Conservation (phyloP, 53 echinoderm and acorn worm genomes). For the Mesocentrotus franciscanus region DNA sequence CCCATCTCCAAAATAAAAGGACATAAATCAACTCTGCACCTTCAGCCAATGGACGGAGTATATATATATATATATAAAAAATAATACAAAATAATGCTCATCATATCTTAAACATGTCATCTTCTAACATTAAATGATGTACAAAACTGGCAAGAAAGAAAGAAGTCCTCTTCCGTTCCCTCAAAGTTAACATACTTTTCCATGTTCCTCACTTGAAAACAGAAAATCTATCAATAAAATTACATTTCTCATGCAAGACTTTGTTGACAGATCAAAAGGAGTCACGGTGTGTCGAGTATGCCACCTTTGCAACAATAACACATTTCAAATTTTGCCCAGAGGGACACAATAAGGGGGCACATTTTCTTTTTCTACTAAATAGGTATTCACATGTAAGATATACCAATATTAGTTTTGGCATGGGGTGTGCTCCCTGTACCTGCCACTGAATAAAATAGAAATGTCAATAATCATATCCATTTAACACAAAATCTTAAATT, state of each 20-base stretch:
- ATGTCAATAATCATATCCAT: not conserved
- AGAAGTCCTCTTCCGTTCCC: not conserved
- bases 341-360: too few species aligned
- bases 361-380: too few species aligned
- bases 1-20: not conserved
- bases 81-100: not conserved
- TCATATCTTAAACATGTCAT: too few species aligned
- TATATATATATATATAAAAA: not conserved
- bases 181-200: not conserved
- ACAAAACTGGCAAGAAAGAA: slow-evolving; percentile 1
- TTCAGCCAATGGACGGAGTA: not conserved
- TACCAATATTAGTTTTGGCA: too few species aligned
- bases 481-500: not conserved
- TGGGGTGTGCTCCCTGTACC: too few species aligned
- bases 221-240: too few species aligned
- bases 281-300: too few species aligned
- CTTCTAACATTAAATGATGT: not conserved
- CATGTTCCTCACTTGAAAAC: not conserved
- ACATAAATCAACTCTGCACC: not conserved
- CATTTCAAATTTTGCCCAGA: too few species aligned
- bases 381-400: too few species aligned
- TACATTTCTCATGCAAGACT: too few species aligned
- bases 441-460: not conserved
- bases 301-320: too few species aligned
- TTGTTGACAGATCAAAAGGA: too few species aligned